Percentiles rank a stretch among this genome's conserved stretches.
phyloP scores from a whole-genome alignment of 1,140 invertebrate genomes.

The Odontomachus brunneus region DNA sequence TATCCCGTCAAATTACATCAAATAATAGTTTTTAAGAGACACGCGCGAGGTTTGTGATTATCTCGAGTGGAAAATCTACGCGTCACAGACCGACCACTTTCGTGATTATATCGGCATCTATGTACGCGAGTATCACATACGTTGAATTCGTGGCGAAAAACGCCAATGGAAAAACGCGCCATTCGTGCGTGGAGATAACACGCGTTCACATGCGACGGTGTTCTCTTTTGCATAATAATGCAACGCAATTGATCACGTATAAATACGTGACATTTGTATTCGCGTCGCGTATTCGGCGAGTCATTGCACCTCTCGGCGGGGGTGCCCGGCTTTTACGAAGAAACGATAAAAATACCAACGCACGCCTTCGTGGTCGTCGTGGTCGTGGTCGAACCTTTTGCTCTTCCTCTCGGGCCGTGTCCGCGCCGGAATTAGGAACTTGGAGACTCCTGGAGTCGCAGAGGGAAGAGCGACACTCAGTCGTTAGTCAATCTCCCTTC shows the following conservation, averaged over 20 bases:
- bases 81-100: background rate
- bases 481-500: slow-evolving; percentile 54
- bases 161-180: background rate
- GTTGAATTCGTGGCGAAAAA: background rate
- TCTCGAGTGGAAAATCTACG: no score
- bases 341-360: background rate
- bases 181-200: background rate
- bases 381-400: background rate
- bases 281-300: background rate
- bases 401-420: background rate
- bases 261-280: background rate
- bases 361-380: no score
- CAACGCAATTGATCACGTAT: slow-evolving; percentile 8
- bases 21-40: no score
- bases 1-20: no score
- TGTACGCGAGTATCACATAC: background rate
- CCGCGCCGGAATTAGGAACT: slow-evolving; percentile 8
- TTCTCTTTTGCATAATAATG: slow-evolving; percentile 31
- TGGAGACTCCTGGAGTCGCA: no score
- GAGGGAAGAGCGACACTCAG: slow-evolving; percentile 55
- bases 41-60: no score
- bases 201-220: background rate
- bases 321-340: background rate
- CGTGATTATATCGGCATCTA: background rate
- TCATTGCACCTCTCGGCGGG: background rate